A percentile compares a stretch with the other conserved stretches of the same genome.
phyloP scores from a whole-genome alignment of 2,113 vertebrate genomes.

The Ictalurus punctatus region DNA sequence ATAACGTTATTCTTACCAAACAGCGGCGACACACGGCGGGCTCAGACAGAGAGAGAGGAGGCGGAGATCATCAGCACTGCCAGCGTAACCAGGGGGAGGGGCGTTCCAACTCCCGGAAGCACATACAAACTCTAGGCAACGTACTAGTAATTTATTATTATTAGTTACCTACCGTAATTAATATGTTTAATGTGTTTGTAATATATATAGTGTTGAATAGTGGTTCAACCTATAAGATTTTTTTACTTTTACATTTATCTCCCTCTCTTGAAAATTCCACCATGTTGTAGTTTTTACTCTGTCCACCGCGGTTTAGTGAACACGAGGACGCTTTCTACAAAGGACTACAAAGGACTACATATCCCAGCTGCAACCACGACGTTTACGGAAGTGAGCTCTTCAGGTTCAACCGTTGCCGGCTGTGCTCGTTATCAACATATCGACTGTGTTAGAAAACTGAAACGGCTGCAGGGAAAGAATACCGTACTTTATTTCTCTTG shows the following conservation, averaged over 20 bases:
- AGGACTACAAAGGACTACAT: constrained; percentile 5
- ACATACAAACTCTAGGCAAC: neutral
- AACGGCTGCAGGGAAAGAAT: neutral
- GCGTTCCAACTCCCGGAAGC: neutral
- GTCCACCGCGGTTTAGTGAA: no score
- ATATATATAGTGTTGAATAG: neutral
- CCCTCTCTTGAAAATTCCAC: neutral
- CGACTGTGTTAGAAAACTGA: no score
- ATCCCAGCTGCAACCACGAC: neutral
- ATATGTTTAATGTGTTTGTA: neutral
- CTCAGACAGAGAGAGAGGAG: neutral
- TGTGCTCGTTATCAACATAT: neutral
- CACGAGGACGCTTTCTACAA: neutral
- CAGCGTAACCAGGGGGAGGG: constrained; percentile 12
- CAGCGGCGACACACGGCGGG: constrained; percentile 56
- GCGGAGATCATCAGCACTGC: neutral
- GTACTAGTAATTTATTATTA: neutral
- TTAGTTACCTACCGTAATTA: neutral
- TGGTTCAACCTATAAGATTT: neutral
- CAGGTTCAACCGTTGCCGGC: neutral
- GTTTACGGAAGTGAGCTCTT: constrained; percentile 11
- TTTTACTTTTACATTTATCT: neutral
- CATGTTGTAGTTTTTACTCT: constrained; percentile 42
- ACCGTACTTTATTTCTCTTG: neutral
- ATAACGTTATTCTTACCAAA: constrained; percentile 55